Evolutionary conservation across 2,888 invertebrate species (phyloP).

Genomic region (Diarsia mendica): DNA sequence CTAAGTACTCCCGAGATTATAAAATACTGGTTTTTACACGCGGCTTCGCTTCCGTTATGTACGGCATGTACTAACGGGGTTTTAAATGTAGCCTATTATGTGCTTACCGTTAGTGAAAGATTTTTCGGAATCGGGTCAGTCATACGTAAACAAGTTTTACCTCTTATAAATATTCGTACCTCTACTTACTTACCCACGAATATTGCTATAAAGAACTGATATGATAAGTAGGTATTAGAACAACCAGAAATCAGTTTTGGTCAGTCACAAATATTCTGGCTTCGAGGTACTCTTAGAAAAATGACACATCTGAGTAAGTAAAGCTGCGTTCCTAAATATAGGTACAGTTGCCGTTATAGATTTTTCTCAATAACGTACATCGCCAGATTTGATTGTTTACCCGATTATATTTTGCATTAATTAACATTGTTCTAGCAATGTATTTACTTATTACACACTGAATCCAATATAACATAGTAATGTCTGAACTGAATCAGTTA

Average conservation of each 20-base stretch:
- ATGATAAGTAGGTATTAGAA: background rate
- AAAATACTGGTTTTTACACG: too few relatives aligned
- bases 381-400: conserved; percentile 6
- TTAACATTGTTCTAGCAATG: background rate
- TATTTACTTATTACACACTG: background rate
- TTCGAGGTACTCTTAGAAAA: background rate
- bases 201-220: background rate
- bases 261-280: background rate
- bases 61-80: too few relatives aligned
- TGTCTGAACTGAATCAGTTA: background rate
- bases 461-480: background rate
- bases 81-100: too few relatives aligned
- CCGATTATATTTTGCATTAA: conserved; percentile 20
- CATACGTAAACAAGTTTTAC: too few relatives aligned
- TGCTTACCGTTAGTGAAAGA: too few relatives aligned
- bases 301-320: background rate
- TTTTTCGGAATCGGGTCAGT: too few relatives aligned
- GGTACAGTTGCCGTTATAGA: background rate
- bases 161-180: too few relatives aligned
- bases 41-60: too few relatives aligned
- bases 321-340: background rate
- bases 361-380: background rate
- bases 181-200: background rate
- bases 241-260: background rate
- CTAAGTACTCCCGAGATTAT: background rate